Base-by-base conservation (phyloP, 1,140 invertebrate genomes). In the Microvelia longipes region DNA sequence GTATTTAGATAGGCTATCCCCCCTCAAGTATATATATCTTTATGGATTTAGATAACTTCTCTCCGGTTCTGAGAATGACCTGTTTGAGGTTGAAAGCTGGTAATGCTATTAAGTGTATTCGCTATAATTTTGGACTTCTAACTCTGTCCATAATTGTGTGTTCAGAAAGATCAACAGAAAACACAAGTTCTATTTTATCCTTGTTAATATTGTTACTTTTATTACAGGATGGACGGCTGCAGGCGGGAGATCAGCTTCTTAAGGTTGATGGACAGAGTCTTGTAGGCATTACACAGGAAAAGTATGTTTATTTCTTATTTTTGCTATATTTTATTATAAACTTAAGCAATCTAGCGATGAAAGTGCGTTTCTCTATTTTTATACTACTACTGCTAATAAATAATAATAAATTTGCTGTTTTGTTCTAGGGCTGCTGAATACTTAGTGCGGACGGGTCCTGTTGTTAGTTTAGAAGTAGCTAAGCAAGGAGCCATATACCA, bases 401-500 rank as follows among this genome's bases (percentile, higher is more conserved):
- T 11, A 50, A 50, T 11, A 50, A 50, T 50, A 50, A 50, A 11
- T 5, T 50, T 50, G 5, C 35, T 67, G 29, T 67, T 70, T 69
- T 72, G 68, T 27, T 71, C 2, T 73, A 90, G 92, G 80, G 97
- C 97, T 71, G 97, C 97, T 5, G 93, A 98, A 80, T 92, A 96
- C 78, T 86, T 99, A 76, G 94, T 95, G 30, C 83, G 91, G 69
- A 98, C 96, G 24, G 96, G 95, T 15, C 90, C 91, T 5, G 87
- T 93, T 0, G 96, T 98, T 2, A 93, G 90, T 1, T 81, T 99
- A 62, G 94, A 98, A 82, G 95, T 99, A 60, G 95, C 94, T 2
- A 98, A 98, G 81, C 93, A 97, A 79, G 96, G 92, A 28, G 97
- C 96, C 27, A 91, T 98, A 75, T 93, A 94, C 79, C 96, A 99